Evolutionary conservation across 2,113 vertebrate genomes (phyloP), one percentile per base, ranked within the genome.

Genomic region (Pomatostomus ruficeps): DNA sequence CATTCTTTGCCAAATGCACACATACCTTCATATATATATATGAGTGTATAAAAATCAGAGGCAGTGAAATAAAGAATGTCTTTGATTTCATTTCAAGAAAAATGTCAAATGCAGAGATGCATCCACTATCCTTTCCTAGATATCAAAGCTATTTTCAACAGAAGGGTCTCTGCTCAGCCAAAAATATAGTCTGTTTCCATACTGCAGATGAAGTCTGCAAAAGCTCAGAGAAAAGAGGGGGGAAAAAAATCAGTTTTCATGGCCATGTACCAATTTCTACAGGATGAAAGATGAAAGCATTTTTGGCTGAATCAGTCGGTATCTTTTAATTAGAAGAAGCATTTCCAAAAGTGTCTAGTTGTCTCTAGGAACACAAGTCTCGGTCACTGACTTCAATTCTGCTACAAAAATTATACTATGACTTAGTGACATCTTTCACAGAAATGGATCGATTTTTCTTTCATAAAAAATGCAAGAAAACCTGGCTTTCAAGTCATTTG

Each of bases 401-500:
- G 78, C 59, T 73, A 87, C 87, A 93, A 95, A 97, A 95, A 95
- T 95, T 93, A 80, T 45, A 51, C 88, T 66, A 70, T 24, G 78
- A 85, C 91, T 94, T 92, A 95, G 85, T 91, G 93, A 91, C 84
- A 96, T 57, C 91, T 85, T 96, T 91, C 86, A 96, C 76, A 92
- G 89, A 95, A 94, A 89, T 33, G 19, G 93, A 91, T 95, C 74
- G 51, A 93, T 95, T 97, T 95, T 95, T 88, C 94, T 89, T 94
- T 91, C 85, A 96, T 95, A 93, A 97, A 97, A 97, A 96, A 96
- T 96, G 82, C 89, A 97, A 83, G 91, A 83, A 96, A 94, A 95
- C 78, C 43, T 89, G 93, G 71, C 94, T 97, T 95, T 97, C 86
- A 96, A 96, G 96, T 93, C 91, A 78, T 77, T 91, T 95, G 95